Evolutionary conservation across 2,797 vertebrate genomes (phyloP).

Genomic region (Typhlichthys eigenmanni): DNA sequence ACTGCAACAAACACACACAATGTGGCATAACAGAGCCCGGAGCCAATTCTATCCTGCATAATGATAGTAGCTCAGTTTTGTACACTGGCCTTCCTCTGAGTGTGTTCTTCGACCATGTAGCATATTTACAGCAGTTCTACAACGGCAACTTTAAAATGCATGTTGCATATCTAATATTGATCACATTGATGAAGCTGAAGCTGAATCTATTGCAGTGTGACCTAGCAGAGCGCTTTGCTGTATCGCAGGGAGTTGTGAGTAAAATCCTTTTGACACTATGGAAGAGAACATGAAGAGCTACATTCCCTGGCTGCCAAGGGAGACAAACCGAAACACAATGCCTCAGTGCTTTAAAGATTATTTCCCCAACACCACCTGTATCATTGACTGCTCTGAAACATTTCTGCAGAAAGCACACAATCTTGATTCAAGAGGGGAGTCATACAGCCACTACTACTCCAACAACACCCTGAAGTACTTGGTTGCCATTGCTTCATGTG

Average conservation of each 20-base stretch:
- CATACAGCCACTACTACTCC: constrained; percentile 9
- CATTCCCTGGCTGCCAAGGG: constrained; percentile 3
- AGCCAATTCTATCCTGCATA: not conserved
- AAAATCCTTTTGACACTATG: constrained; percentile 12
- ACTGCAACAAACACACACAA: not conserved
- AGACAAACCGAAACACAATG: constrained; percentile 11
- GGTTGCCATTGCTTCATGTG: not conserved
- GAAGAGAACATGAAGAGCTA: constrained; percentile 5
- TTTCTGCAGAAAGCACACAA: constrained; percentile 2
- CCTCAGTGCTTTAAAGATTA: not conserved
- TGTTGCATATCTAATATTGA: constrained; percentile 6
- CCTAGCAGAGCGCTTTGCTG: constrained; percentile 4
- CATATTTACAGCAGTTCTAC: not conserved
- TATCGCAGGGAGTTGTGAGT: constrained; percentile 1
- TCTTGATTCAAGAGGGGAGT: constrained; percentile 4
- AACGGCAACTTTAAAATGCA: not conserved
- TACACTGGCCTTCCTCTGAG: constrained; percentile 5
- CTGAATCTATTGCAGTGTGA: constrained; percentile 3
- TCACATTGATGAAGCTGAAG: constrained; percentile 20
- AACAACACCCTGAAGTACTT: constrained; percentile 10
- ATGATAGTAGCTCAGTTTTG: constrained; percentile 1
- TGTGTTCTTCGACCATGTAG: constrained; percentile 1
- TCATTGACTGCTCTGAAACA: constrained; percentile 19
- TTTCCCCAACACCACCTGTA: not conserved
- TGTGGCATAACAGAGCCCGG: not conserved